Evolutionary conservation across 2,888 invertebrate species (phyloP).

Genomic region (Volucella zonaria): DNA sequence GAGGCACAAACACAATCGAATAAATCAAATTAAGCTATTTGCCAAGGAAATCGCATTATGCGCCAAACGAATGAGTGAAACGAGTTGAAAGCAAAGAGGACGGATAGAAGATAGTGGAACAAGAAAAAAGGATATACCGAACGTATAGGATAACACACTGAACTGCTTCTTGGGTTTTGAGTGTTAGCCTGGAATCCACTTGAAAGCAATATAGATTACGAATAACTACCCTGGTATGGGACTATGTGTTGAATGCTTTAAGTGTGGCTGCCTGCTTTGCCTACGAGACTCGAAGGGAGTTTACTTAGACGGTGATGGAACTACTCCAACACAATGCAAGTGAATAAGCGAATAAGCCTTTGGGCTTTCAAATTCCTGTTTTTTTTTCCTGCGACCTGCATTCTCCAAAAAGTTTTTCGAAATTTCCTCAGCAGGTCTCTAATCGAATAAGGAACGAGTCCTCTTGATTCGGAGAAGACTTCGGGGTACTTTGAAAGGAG

Average conservation of each 20-base stretch:
- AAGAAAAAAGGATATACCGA: neutral
- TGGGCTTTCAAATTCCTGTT: neutral
- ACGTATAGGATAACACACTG: conserved; percentile 40
- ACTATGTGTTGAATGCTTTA: conserved; percentile 32
- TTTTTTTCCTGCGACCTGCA: conserved; percentile 25
- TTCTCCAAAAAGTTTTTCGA: conserved; percentile 38
- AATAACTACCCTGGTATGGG: neutral
- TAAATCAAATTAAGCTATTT: conserved; percentile 74
- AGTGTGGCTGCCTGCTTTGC: conserved; percentile 50
- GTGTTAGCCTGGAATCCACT: conserved; percentile 49
- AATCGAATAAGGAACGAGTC: neutral
- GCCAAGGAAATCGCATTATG: conserved; percentile 68
- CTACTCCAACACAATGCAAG: conserved; percentile 1
- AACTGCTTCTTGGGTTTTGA: conserved; percentile 18
- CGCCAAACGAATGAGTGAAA: conserved; percentile 50
- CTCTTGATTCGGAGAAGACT: conserved; percentile 50
- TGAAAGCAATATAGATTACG: conserved; percentile 26
- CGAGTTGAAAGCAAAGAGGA: conserved; percentile 30
- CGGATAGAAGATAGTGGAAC: neutral
- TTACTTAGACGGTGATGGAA: neutral
- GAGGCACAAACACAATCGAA: conserved; percentile 69
- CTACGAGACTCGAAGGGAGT: conserved; percentile 19
- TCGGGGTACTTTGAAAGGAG: conserved; percentile 50
- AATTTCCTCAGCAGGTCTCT: neutral
- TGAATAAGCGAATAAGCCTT: neutral